Percentiles rank a stretch among this genome's conserved stretches.
phyloP scores from a whole-genome alignment of 2,113 vertebrate genomes.

The Aplodontia rufa region DNA sequence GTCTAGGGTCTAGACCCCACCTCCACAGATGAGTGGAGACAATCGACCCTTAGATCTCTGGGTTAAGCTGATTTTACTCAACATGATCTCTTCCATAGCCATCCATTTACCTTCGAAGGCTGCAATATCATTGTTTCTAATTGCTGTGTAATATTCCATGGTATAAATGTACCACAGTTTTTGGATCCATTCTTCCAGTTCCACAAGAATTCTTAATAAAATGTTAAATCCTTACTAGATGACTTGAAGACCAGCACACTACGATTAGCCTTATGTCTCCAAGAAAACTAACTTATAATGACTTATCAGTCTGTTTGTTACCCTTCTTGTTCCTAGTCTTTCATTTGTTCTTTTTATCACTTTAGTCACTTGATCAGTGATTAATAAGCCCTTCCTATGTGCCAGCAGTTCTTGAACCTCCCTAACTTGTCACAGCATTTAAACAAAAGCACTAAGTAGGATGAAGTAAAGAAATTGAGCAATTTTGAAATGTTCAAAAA shows the following conservation, averaged over 20 bases:
- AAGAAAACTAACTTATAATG: not conserved
- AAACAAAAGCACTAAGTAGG: not conserved
- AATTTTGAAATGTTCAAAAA: not conserved
- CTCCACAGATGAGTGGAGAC: too few relatives aligned
- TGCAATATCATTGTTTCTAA: too few relatives aligned
- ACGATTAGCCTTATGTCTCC: not conserved
- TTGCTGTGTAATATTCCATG: too few relatives aligned
- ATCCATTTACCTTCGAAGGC: too few relatives aligned
- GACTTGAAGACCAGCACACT: not conserved
- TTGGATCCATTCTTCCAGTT: too few relatives aligned
- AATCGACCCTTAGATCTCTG: too few relatives aligned
- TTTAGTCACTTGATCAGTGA: not conserved
- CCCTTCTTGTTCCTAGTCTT: not conserved
- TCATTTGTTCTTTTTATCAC: not conserved
- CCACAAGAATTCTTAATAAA: not conserved
- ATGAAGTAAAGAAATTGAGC: not conserved
- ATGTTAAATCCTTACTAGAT: not conserved
- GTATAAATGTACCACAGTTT: too few relatives aligned
- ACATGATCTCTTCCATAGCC: too few relatives aligned
- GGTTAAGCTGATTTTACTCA: too few relatives aligned
- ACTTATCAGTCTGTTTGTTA: not conserved
- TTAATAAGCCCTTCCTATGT: not conserved
- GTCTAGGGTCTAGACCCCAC: too few relatives aligned
- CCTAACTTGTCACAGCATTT: not conserved
- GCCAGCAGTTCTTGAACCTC: not conserved